Base-by-base conservation (phyloP, 1,140 invertebrate genomes). In the Ruditapes philippinarum region DNA sequence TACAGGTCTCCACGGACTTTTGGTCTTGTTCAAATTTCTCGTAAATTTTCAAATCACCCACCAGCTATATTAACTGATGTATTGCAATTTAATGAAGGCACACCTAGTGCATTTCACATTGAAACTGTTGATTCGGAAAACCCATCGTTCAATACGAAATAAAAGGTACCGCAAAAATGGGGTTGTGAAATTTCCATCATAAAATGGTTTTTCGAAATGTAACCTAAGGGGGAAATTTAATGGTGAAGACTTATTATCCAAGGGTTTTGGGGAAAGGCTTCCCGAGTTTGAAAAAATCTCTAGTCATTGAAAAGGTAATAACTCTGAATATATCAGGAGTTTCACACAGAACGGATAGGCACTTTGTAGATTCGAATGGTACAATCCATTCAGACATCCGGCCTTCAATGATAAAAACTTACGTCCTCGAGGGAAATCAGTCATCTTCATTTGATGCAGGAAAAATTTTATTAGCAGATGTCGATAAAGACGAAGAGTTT, bases 381-480 rank as follows among this genome's bases (percentile, higher is more conserved):
- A 83, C 60, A 17, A n/a, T 65, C 2, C 28, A 68, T 31, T 19
- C 19, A 3, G 80, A 83, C 11, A 28, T 7, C 45, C 60, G 80
- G 0, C 80, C 80, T 3, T 68, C 60, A 11, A 68, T 83, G 57
- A 25, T 12, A 2, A 60, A 70, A 5, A 49, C 25, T 0, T 19
- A 40, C 4, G 45, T 25, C 19, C n/a, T 42, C 5, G 42, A 83
- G 22, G 60, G 60, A 31, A 83, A 83, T 62, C 42, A 62, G 28
- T 83, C 80, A 0, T 83, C 80, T 5, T 17, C 38, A 7, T 11
- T 68, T 0, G 25, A 45, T 49, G 38, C 25, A 5, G 80, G 83
- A 57, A 51, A 28, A 12, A 60, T 85, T 42, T 19, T 85, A 19
- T 33, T 85, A 9, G 70, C 83, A 2, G 83, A 85, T 60, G 83